Evolutionary conservation across 2,888 invertebrate genomes (phyloP).

Genomic region (Stenodera caucasica): DNA sequence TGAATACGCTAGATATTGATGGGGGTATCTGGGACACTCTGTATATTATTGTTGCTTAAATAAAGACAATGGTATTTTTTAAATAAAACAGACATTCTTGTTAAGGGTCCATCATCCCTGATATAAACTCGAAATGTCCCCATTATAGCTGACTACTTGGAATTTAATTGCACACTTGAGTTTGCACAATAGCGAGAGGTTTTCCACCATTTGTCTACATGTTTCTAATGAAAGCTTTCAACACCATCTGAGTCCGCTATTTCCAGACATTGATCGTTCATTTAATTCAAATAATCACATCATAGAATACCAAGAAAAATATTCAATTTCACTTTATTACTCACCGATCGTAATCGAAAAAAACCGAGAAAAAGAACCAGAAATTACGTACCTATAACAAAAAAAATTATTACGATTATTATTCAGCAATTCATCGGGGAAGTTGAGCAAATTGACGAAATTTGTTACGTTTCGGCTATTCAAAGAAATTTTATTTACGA

Average conservation of each 20-base stretch:
- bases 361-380: neutral
- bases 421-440: neutral
- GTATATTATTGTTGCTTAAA: too few relatives aligned
- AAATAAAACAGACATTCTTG: constrained; percentile 16
- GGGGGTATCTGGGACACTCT: too few relatives aligned
- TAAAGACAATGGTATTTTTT: too few relatives aligned
- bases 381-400: neutral
- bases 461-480: too few relatives aligned
- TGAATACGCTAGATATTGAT: too few relatives aligned
- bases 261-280: neutral
- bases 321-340: neutral
- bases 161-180: constrained; percentile 22
- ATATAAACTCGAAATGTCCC: constrained; percentile 15
- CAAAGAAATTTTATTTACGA: too few relatives aligned
- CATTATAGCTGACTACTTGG: constrained; percentile 15
- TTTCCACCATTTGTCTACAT: constrained; percentile 17
- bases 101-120: constrained; percentile 22
- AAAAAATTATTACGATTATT: neutral
- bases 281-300: neutral
- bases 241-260: constrained; percentile 19
- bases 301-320: too few relatives aligned
- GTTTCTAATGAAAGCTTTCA: constrained; percentile 19
- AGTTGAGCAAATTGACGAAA: too few relatives aligned
- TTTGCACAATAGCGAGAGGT: constrained; percentile 18
- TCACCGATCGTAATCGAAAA: constrained; percentile 1